Percentiles rank a stretch among this genome's conserved stretches.
Evolutionary conservation across 2,888 invertebrate species (phyloP).

Genomic region (Aspidapion aeneum): DNA sequence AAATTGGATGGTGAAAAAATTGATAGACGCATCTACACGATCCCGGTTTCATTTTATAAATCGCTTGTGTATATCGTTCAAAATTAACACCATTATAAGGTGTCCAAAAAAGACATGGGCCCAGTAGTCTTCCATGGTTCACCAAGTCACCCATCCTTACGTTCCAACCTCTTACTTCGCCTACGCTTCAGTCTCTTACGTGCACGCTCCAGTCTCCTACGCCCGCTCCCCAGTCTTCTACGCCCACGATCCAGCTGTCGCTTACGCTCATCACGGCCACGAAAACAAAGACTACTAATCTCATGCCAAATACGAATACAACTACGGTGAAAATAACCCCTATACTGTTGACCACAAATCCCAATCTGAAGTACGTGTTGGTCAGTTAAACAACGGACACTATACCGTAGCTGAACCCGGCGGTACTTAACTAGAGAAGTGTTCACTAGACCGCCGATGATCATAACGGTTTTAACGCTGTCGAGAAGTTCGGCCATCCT

Average conservation of each 20-base stretch:
- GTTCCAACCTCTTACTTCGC: no score
- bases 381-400: conserved; percentile 51
- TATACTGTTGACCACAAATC: conserved; percentile 54
- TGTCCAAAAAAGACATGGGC: no score
- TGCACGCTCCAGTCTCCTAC: conserved; percentile 14
- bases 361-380: conserved; percentile 51
- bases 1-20: no score
- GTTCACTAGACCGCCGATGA: conserved; percentile 40
- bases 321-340: conserved; percentile 55
- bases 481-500: conserved; percentile 61
- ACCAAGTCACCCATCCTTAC: no score
- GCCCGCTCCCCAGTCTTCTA: conserved; percentile 9
- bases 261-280: conserved; percentile 12
- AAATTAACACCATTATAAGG: no score
- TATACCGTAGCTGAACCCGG: conserved; percentile 39
- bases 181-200: conserved; percentile 8
- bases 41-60: no score
- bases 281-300: conserved; percentile 26
- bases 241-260: conserved; percentile 23
- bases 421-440: conserved; percentile 37
- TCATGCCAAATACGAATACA: conserved; percentile 59
- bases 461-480: no score
- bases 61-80: no score
- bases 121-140: no score
- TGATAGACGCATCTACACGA: no score